Conservation (phyloP, 2,797 vertebrate species). For the Esox lucius region DNA sequence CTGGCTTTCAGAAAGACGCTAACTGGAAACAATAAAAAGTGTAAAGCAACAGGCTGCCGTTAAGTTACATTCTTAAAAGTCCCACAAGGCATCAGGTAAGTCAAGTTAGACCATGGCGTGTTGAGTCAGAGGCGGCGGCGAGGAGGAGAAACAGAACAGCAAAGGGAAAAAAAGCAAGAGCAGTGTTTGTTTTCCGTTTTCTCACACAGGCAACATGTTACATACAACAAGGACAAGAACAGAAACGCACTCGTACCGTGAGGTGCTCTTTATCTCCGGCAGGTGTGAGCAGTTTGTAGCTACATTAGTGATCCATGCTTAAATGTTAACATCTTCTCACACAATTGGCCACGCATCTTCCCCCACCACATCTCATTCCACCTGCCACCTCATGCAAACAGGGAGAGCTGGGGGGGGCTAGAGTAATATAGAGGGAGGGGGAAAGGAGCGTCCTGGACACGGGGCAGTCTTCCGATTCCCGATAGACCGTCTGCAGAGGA, state of each 20-base stretch:
- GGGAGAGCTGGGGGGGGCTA: background rate
- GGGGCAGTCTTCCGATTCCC: background rate
- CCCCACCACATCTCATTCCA: conserved; percentile 32
- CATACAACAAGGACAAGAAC: conserved; percentile 4
- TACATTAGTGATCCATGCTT: conserved; percentile 38
- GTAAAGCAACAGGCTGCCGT: conserved; percentile 26
- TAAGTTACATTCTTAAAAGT: conserved; percentile 58
- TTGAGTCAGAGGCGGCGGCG: conserved; percentile 17
- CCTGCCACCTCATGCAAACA: conserved; percentile 42
- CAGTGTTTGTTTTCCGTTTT: background rate
- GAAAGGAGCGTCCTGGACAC: conserved; percentile 18
- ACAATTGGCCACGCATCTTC: background rate
- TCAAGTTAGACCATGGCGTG: conserved; percentile 23
- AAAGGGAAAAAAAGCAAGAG: background rate
- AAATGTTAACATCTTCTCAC: conserved; percentile 33
- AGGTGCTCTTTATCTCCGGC: conserved; percentile 1
- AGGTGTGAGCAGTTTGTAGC: too few species aligned
- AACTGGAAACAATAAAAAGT: conserved; percentile 13
- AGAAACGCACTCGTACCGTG: background rate
- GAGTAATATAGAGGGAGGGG: conserved; percentile 8
- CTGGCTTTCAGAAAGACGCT: conserved; percentile 23
- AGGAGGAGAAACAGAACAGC: background rate
- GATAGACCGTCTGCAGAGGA: background rate
- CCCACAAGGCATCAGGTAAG: conserved; percentile 56
- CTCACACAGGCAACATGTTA: background rate